Conservation (phyloP, 1,140 invertebrate genomes). For the Diachasma alloeum region DNA sequence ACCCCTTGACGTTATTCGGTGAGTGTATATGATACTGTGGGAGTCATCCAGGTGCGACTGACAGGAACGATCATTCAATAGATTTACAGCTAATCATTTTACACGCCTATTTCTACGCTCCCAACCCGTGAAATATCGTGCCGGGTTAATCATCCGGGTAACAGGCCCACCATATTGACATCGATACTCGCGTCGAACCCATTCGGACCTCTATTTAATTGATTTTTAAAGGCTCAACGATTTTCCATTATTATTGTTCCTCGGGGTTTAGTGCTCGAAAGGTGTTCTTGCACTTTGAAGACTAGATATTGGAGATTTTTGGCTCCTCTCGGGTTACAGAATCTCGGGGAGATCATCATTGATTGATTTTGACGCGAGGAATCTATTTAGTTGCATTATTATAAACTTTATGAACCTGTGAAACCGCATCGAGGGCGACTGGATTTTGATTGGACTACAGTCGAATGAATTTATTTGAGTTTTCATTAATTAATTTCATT, state of each 20-base stretch:
- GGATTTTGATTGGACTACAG: not conserved
- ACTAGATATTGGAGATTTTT: not conserved
- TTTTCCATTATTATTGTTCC: not conserved
- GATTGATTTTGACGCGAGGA: not conserved
- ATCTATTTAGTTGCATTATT: not conserved
- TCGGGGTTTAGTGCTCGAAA: no score
- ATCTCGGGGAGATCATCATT: not conserved
- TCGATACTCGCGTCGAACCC: not conserved
- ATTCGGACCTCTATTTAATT: not conserved
- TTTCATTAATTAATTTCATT: no score
- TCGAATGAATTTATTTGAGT: no score
- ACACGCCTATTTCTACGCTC: slow-evolving; percentile 58
- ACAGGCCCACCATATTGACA: not conserved
- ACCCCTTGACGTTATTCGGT: not conserved
- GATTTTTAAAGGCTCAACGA: not conserved
- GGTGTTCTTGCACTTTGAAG: not conserved
- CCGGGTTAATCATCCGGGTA: not conserved
- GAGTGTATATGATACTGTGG: slow-evolving; percentile 7
- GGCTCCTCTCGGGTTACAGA: not conserved
- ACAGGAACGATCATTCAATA: slow-evolving; percentile 43
- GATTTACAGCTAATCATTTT: slow-evolving; percentile 66
- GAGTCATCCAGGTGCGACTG: slow-evolving; percentile 22
- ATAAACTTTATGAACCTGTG: not conserved
- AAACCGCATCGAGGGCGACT: not conserved
- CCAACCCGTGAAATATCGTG: slow-evolving; percentile 53